phyloP scores from a whole-genome alignment of 2,888 invertebrate genomes.

The Drosophila testacea region DNA sequence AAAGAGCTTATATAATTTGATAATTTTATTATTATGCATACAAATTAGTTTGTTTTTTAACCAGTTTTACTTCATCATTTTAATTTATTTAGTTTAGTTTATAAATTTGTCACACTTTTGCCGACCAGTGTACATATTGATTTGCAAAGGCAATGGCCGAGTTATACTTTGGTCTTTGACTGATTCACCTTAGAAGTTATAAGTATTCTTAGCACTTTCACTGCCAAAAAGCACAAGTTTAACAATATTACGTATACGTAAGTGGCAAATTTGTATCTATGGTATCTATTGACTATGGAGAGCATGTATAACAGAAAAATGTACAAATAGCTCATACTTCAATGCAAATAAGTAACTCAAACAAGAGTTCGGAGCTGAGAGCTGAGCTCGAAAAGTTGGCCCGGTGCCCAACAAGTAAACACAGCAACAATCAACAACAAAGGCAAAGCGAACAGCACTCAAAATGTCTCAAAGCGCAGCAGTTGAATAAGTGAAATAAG shows the following conservation, averaged over 20 bases:
- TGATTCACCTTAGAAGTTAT: background rate
- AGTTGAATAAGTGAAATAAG: conserved; percentile 60
- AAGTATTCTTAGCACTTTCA: conserved; percentile 55
- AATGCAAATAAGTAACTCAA: conserved; percentile 74
- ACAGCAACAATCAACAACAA: conserved; percentile 16
- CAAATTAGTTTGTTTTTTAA: background rate
- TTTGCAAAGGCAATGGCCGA: conserved; percentile 1
- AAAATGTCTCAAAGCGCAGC: conserved; percentile 63
- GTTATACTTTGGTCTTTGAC: background rate
- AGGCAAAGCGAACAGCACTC: conserved; percentile 64
- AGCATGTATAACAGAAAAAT: conserved; percentile 48
- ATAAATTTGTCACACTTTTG: background rate
- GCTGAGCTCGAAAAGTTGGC: conserved; percentile 49
- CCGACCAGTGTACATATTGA: conserved; percentile 3
- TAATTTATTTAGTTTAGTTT: background rate
- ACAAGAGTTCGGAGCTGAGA: conserved; percentile 35
- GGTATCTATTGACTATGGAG: conserved; percentile 5
- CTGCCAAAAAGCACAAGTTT: conserved; percentile 23
- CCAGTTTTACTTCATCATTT: background rate
- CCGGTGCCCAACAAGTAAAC: conserved; percentile 62
- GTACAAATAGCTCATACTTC: conserved; percentile 40
- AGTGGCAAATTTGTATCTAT: conserved; percentile 17
- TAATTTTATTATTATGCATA: background rate
- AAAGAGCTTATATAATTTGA: background rate
- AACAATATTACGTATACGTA: conserved; percentile 48